Conservation (phyloP, 2,797 vertebrate species). For the Urocyon cinereoargenteus region DNA sequence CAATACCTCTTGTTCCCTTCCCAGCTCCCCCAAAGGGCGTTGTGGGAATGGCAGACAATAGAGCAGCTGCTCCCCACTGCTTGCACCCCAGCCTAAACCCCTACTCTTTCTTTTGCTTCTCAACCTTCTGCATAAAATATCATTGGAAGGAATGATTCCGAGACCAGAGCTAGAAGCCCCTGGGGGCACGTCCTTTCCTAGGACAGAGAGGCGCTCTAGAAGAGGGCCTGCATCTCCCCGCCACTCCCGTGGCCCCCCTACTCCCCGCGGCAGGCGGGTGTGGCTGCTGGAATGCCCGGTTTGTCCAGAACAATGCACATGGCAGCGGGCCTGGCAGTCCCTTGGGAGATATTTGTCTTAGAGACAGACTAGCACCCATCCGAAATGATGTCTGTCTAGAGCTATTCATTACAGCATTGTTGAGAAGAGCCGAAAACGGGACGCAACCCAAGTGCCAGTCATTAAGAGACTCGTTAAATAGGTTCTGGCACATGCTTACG, state of each 20-base stretch:
- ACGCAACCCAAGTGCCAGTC: neutral
- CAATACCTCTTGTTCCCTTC: neutral
- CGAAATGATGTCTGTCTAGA: neutral
- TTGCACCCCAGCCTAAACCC: fast-evolving
- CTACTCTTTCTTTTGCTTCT: neutral
- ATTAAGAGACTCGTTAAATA: neutral
- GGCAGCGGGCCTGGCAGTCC: neutral
- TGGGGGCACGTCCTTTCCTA: neutral
- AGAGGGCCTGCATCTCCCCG: neutral
- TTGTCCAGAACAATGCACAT: neutral
- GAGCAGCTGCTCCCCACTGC: neutral
- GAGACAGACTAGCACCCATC: too few species aligned
- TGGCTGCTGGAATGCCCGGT: neutral
- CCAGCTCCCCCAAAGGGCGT: neutral
- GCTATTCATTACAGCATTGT: neutral
- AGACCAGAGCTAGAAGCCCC: neutral
- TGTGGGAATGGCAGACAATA: neutral
- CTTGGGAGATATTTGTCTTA: neutral
- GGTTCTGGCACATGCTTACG: neutral
- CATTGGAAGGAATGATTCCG: neutral
- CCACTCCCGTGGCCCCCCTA: too few species aligned
- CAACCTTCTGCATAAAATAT: neutral
- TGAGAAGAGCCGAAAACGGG: neutral
- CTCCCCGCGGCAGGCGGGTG: neutral
- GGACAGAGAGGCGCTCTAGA: neutral